These are phyloP conservation scores for Cantharis nigra DNA, from an alignment of 2,888 invertebrate species.

Conservation along the genomic window DNA sequence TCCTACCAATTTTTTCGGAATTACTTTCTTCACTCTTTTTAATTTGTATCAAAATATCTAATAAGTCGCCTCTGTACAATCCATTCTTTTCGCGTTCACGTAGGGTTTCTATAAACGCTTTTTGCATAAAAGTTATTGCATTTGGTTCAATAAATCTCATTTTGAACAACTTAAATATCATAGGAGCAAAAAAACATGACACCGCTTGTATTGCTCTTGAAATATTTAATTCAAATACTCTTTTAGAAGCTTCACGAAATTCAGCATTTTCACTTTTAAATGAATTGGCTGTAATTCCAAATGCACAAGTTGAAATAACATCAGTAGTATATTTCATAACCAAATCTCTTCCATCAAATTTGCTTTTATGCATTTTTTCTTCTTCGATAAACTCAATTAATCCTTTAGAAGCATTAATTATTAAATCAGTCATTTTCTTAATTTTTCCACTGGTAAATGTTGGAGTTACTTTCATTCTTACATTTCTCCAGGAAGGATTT, in stretches of 20 bases:
- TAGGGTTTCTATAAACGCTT: background rate
- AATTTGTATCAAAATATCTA: background rate
- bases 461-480: conserved; percentile 58
- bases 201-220: conserved; percentile 19
- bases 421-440: conserved; percentile 56
- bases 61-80: background rate
- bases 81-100: background rate
- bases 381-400: conserved; percentile 47
- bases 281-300: conserved; percentile 55
- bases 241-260: conserved; percentile 50
- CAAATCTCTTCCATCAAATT: conserved; percentile 45
- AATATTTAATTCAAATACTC: conserved; percentile 46
- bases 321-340: conserved; percentile 55
- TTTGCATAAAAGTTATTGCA: background rate
- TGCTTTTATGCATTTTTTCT: conserved; percentile 43
- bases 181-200: background rate
- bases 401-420: conserved; percentile 49
- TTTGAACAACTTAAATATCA: background rate
- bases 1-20: background rate
- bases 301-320: conserved; percentile 56
- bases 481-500: conserved; percentile 58
- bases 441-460: conserved; percentile 60
- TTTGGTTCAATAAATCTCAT: background rate
- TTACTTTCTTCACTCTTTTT: background rate
- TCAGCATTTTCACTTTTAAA: conserved; percentile 49